These are phyloP conservation scores for Amphilophus citrinellus DNA, from an alignment of 2,113 vertebrate species.

Conservation along the genomic window DNA sequence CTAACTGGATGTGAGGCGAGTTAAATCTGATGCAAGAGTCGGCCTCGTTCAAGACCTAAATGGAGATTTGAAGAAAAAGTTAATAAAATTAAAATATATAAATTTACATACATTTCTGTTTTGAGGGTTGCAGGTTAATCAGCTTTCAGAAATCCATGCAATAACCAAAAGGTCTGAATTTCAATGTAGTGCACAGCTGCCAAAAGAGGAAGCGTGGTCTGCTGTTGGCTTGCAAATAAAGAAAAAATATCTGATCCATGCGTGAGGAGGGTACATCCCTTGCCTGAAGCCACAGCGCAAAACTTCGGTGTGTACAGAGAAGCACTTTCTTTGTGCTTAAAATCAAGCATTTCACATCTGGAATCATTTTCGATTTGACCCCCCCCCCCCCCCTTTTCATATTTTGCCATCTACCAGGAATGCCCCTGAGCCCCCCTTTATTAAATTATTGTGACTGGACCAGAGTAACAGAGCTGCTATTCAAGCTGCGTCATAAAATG, in stretches of 20 bases:
- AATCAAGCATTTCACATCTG: conserved; percentile 22
- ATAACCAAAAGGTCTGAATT: background rate
- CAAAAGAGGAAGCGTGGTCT: conserved; percentile 2
- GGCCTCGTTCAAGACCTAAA: conserved; percentile 50
- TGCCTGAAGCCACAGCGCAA: conserved; percentile 45
- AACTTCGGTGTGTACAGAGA: background rate
- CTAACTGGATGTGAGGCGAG: conserved; percentile 80
- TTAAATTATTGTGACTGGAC: conserved; percentile 43
- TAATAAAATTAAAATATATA: background rate
- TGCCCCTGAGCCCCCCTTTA: conserved; percentile 8
- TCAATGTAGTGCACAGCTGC: background rate
- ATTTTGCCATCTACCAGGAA: background rate
- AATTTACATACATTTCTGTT: background rate
- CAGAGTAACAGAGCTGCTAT: conserved; percentile 43
- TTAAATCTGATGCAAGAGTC: background rate
- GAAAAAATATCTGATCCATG: conserved; percentile 27
- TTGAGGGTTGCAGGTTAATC: background rate
- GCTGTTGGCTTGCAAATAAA: conserved; percentile 7
- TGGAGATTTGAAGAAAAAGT: background rate
- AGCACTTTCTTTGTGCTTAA: background rate
- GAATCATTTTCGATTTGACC: conserved; percentile 21
- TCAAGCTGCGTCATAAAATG: conserved; percentile 49
- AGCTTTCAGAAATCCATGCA: background rate
- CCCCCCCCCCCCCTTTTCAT: background rate
- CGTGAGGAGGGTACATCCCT: conserved; percentile 42